phyloP scores from a whole-genome alignment of 1,140 invertebrate genomes.

The Drosophila auraria region DNA sequence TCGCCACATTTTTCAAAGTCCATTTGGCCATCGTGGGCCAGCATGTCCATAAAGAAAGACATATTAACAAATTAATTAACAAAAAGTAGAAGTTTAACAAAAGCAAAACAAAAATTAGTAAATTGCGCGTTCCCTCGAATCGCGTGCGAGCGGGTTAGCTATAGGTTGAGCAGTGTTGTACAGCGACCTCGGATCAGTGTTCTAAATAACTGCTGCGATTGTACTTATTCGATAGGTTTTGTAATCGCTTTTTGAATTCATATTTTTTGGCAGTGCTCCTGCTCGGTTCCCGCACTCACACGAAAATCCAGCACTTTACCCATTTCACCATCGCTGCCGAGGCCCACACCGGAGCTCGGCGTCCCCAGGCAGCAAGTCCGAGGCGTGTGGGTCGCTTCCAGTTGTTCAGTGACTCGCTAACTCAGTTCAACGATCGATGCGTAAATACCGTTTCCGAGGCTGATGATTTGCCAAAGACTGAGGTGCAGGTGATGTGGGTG shows the following conservation, averaged over 20 bases:
- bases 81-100: neutral
- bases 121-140: slow-evolving; percentile 38
- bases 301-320: slow-evolving; percentile 92
- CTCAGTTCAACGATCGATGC: slow-evolving; percentile 94
- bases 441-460: slow-evolving; percentile 93
- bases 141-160: neutral
- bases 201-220: neutral
- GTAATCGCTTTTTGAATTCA: slow-evolving; percentile 26
- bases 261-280: slow-evolving; percentile 88
- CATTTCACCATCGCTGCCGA: slow-evolving; percentile 91
- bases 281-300: slow-evolving; percentile 90
- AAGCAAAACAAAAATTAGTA: slow-evolving; percentile 18
- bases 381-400: slow-evolving; percentile 91
- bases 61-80: slow-evolving; percentile 26
- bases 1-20: slow-evolving; percentile 72
- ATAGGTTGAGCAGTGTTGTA: slow-evolving; percentile 5
- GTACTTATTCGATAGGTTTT: slow-evolving; percentile 1
- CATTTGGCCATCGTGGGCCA: slow-evolving; percentile 5
- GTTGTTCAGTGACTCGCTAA: slow-evolving; percentile 92
- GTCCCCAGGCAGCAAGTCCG: slow-evolving; percentile 82
- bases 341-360: slow-evolving; percentile 87
- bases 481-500: slow-evolving; percentile 96
- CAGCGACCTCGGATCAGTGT: neutral
- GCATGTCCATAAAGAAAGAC: slow-evolving; percentile 34
- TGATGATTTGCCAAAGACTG: slow-evolving; percentile 92